phyloP scores from a whole-genome alignment of 1,140 invertebrate species.

The Palaemon carinicauda region DNA sequence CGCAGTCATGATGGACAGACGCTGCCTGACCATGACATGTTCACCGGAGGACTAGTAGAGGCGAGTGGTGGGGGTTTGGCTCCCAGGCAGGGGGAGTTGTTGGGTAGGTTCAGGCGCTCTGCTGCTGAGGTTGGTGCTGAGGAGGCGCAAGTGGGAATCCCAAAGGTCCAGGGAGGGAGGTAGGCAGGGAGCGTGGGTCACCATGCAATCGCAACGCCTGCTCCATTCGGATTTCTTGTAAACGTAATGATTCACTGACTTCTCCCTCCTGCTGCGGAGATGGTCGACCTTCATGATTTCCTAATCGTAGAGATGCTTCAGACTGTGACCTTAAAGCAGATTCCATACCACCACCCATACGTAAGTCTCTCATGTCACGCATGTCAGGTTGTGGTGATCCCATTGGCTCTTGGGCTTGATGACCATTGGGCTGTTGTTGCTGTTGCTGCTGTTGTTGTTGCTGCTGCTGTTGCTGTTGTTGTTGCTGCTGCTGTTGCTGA shows the following conservation, averaged over 20 bases:
- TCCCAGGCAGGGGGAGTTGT: slow-evolving; percentile 36
- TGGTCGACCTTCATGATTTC: slow-evolving; percentile 63
- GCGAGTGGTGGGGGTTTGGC: slow-evolving; percentile 44
- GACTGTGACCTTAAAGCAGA: slow-evolving; percentile 83
- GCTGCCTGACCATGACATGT: slow-evolving; percentile 4
- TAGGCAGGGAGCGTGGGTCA: slow-evolving; percentile 63
- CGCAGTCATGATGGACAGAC: slow-evolving; percentile 22
- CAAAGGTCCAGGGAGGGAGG: slow-evolving; percentile 69
- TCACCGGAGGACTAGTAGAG: slow-evolving; percentile 49
- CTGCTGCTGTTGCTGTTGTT: slow-evolving; percentile 69
- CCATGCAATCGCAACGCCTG: slow-evolving; percentile 81
- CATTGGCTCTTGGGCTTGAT: slow-evolving; percentile 57
- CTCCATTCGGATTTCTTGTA: slow-evolving; percentile 82
- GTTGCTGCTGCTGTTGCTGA: slow-evolving; percentile 69
- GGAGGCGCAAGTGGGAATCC: slow-evolving; percentile 70
- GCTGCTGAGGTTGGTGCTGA: slow-evolving; percentile 71
- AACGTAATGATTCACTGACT: slow-evolving; percentile 74
- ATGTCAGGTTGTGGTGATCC: slow-evolving; percentile 59
- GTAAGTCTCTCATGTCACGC: slow-evolving; percentile 57
- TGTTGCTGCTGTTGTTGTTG: slow-evolving; percentile 63
- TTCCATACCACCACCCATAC: slow-evolving; percentile 75
- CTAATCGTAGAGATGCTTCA: slow-evolving; percentile 80
- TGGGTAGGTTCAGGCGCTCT: slow-evolving; percentile 61
- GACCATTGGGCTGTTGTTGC: slow-evolving; percentile 67
- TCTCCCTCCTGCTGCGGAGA: slow-evolving; percentile 61